Percentiles rank a stretch among this genome's conserved stretches.
phyloP scores from a whole-genome alignment of 2,113 vertebrate genomes.

The Dinomys branickii region DNA sequence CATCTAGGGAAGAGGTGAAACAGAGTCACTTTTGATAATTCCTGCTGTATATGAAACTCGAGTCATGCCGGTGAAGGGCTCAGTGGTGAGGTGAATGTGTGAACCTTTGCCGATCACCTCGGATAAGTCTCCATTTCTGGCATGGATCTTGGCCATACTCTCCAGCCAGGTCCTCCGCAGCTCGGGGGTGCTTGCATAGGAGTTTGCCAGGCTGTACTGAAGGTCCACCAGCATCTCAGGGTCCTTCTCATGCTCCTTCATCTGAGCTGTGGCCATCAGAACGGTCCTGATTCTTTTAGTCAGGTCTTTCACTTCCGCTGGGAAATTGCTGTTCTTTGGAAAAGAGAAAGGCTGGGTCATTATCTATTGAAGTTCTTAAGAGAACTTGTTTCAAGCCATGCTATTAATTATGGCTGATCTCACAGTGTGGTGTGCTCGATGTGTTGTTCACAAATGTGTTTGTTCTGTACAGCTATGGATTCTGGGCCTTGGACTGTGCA shows the following conservation, averaged over 20 bases:
- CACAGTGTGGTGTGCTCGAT: neutral
- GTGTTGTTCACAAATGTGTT: neutral
- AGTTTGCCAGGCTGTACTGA: constrained; percentile 98
- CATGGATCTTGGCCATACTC: constrained; percentile 99
- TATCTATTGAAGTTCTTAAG: neutral
- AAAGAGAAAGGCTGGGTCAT: constrained; percentile 81
- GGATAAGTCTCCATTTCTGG: constrained; percentile 96
- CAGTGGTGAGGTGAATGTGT: neutral
- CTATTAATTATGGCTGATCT: neutral
- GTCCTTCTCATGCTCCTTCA: constrained; percentile 99
- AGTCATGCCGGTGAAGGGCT: neutral
- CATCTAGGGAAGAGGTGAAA: neutral
- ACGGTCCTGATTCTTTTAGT: constrained; percentile 98
- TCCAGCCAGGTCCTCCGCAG: constrained; percentile 97
- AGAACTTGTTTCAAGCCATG: neutral
- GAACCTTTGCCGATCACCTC: constrained; percentile 88
- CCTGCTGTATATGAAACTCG: neutral
- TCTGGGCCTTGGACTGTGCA: neutral
- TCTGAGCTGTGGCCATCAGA: constrained; percentile 98
- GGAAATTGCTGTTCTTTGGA: constrained; percentile 95
- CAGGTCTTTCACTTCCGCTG: constrained; percentile 97
- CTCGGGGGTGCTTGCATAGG: constrained; percentile 98
- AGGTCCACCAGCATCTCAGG: constrained; percentile 99
- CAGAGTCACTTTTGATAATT: neutral
- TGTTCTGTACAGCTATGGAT: neutral